phyloP scores from a whole-genome alignment of 2,797 vertebrate species.

The Chelon auratus region DNA sequence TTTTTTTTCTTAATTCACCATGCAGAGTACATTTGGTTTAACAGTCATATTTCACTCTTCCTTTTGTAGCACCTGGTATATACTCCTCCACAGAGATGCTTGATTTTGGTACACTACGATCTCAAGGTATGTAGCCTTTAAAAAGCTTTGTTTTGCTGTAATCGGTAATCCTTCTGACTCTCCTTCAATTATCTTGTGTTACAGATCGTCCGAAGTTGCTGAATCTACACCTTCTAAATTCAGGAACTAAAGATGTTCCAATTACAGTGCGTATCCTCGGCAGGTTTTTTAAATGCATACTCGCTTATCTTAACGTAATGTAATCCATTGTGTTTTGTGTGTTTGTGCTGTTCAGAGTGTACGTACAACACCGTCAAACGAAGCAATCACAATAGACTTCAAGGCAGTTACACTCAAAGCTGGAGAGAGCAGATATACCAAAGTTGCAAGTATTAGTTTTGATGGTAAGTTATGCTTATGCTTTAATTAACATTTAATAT shows the following conservation, averaged over 20 bases:
- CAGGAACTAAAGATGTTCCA: constrained; percentile 97
- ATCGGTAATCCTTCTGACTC: background rate
- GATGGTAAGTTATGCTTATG: constrained; percentile 87
- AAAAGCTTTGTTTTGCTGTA: background rate
- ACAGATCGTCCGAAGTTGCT: constrained; percentile 97
- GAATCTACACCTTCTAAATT: constrained; percentile 99
- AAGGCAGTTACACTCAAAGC: constrained; percentile 97
- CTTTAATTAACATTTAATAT: no score
- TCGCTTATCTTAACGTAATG: background rate
- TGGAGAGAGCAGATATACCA: constrained; percentile 97
- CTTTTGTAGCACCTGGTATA: constrained; percentile 92
- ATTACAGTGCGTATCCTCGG: constrained; percentile 90
- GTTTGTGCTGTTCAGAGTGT: constrained; percentile 88
- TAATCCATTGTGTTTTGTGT: background rate
- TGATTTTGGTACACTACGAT: constrained; percentile 97
- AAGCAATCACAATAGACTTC: constrained; percentile 94
- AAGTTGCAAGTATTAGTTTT: constrained; percentile 98
- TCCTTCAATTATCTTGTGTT: constrained; percentile 35
- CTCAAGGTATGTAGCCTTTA: constrained; percentile 88
- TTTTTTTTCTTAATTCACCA: background rate
- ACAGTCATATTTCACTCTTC: background rate
- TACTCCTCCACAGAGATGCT: constrained; percentile 99
- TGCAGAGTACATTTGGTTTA: background rate
- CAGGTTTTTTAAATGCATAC: background rate
- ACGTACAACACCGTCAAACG: constrained; percentile 94